Base-by-base conservation (phyloP, 2,797 vertebrate species). In the Lates japonicus region DNA sequence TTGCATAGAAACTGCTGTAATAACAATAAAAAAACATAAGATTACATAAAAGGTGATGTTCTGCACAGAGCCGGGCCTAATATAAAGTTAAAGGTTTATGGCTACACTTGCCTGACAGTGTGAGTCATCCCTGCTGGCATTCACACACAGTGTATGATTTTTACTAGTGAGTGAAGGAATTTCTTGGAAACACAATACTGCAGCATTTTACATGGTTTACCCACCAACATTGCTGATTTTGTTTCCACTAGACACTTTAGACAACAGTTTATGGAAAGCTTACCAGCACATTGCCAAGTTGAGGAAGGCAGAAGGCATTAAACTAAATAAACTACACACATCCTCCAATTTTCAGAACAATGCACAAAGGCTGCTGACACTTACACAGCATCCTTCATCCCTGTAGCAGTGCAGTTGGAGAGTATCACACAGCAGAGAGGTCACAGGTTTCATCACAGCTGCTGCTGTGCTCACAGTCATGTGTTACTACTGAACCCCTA, bases 401-500 rank as follows among this genome's bases (percentile, higher is more conserved):
- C 31, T 33, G 25, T 2, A 46, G 42, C 42, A 19, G 66, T 41
- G 17, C 39, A 70, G 37, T 7, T 29, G 25, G 62, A 63, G 35
- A 33, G 13, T 17, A 22, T 31, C 61, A n/a, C 35, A 14, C 39
- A 49, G 35, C 66, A 64, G 29, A 70, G 31, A n/a, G 68, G 66
- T 75, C 81, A 81, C 64, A 72, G 64, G 16, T 72, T 78, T 51
- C 25, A 70, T 55, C 37, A 37, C 55, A 41, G 39, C 25, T 31
- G 59, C 69, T 14, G 42, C 46, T 62, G n/a, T n/a, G 70, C 67
- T 78, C 22, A 48, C 69, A 74, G 78, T 70, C 78, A 55, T 29
- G 44, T 59, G 71, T 60, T 70, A 29, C 79, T 64, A 33, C 74
- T 41, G 59, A 77, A 52, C 63, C 63, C 68, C 68, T 71, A 77